phyloP scores from a whole-genome alignment of 2,797 vertebrate genomes.

The Nannoperca obscura region DNA sequence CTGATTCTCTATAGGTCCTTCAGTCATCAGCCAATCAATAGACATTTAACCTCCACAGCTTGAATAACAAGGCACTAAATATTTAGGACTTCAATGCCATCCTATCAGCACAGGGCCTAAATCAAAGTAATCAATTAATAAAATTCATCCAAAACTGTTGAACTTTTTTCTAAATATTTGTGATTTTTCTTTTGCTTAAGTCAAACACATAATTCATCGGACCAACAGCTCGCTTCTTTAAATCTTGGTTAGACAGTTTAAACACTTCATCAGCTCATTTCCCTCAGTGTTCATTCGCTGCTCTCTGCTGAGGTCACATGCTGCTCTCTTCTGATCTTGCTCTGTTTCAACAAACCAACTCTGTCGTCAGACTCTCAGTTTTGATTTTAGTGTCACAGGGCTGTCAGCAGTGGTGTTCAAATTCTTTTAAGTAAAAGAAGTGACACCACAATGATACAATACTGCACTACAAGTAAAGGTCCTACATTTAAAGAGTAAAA shows the following conservation, averaged over 20 bases:
- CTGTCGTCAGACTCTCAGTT: not conserved
- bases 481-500: not conserved
- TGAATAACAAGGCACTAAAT: slow-evolving; percentile 56
- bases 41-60: slow-evolving; percentile 67
- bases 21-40: slow-evolving; percentile 69
- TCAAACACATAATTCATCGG: not conserved
- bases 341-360: slow-evolving; percentile 16
- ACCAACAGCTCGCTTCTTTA: not conserved
- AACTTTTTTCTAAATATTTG: not conserved
- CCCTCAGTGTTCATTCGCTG: not conserved
- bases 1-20: slow-evolving; percentile 54
- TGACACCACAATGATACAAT: not conserved
- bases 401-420: not conserved
- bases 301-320: slow-evolving; percentile 4
- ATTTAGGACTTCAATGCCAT: slow-evolving; percentile 26
- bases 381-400: slow-evolving; percentile 17
- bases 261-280: not conserved
- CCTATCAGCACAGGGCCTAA: not conserved
- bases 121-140: not conserved
- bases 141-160: not conserved
- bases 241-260: not conserved
- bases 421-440: too few relatives aligned
- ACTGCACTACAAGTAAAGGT: not conserved
- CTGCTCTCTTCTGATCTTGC: slow-evolving; percentile 9
- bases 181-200: not conserved